Evolutionary conservation across 2,113 vertebrate genomes (phyloP), one percentile per base, ranked within the genome.

Genomic region (Tretioscincus oriximinensis): DNA sequence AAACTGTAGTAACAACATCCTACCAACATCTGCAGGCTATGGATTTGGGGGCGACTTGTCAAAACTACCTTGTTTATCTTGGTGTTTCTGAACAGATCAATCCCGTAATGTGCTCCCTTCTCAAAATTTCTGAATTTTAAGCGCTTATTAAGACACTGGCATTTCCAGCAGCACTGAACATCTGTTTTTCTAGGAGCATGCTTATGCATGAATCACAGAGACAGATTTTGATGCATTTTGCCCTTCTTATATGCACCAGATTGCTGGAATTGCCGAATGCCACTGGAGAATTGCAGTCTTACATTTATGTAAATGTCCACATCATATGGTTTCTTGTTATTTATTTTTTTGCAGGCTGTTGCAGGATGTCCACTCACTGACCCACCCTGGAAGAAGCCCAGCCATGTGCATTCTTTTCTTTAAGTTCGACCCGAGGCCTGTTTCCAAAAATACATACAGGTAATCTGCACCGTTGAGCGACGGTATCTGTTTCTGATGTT

Each of bases 321-420:
- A 6, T 84, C 41, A 16, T 76, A 22, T 87, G 86, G 92, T 94
- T 94, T 73, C 71, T 83, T 91, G 3, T 41, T 41, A 5, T 41
- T n/a, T 41, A 5, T 41, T 41, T 2, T 41, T 41, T 41, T 16
- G 31, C 87, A 98, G 96, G 89, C 88, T 81, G 24, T 54, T 67
- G 41, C 87, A 94, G 86, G 63, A 94, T 94, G 93, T 91, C 84
- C 74, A 77, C 69, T 51, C 69, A 64, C 79, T 95, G 88, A 95
- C 81, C 78, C 24, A 0, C 70, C 87, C 81, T 65, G 81, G 87
- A 82, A 86, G 86, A 82, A 90, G 67, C 75, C 51, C 72, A 78
- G 81, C 93, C 95, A 99, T 99, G 98, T 99, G 98, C 90, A 99
- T 99, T 92, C 97, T 99, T 92, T 97, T 99, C 86, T 97, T 99